Conservation (phyloP, 2,888 invertebrate species). For the Philereme vetulata region DNA sequence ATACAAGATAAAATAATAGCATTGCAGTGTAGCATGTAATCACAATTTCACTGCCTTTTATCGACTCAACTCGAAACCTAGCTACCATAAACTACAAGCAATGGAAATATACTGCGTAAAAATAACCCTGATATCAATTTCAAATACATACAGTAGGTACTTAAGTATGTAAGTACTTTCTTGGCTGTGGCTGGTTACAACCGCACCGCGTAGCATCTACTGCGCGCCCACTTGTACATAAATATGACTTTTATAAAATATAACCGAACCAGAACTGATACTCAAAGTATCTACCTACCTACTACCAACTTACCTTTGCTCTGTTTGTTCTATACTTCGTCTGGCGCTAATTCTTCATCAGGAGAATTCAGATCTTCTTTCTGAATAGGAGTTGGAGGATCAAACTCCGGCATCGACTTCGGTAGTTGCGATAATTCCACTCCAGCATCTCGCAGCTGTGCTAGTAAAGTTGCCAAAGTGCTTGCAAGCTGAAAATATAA, state of each 20-base stretch:
- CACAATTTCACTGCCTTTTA: neutral
- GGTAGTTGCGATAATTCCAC: constrained; percentile 46
- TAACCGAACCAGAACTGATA: no score
- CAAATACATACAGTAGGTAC: no score
- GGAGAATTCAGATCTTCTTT: constrained; percentile 33
- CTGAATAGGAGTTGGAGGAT: constrained; percentile 2
- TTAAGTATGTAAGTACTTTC: no score
- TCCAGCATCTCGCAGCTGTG: constrained; percentile 58
- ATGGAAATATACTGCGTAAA: no score
- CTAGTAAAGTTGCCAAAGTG: constrained; percentile 56
- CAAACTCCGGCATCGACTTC: constrained; percentile 31
- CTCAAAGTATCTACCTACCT: no score
- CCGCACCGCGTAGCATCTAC: no score
- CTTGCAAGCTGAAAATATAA: constrained; percentile 58
- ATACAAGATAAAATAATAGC: constrained; percentile 26
- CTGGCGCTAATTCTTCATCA: constrained; percentile 54
- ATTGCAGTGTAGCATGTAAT: constrained; percentile 20
- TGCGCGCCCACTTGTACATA: no score
- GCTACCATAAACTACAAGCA: neutral
- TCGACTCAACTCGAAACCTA: neutral
- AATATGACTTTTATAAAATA: no score
- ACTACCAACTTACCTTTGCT: no score
- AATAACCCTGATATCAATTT: no score
- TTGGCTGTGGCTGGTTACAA: no score
- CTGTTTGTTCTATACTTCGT: constrained; percentile 61